Evolutionary conservation across 2,888 invertebrate species (phyloP).

Genomic region (Rhabditoides inermis): DNA sequence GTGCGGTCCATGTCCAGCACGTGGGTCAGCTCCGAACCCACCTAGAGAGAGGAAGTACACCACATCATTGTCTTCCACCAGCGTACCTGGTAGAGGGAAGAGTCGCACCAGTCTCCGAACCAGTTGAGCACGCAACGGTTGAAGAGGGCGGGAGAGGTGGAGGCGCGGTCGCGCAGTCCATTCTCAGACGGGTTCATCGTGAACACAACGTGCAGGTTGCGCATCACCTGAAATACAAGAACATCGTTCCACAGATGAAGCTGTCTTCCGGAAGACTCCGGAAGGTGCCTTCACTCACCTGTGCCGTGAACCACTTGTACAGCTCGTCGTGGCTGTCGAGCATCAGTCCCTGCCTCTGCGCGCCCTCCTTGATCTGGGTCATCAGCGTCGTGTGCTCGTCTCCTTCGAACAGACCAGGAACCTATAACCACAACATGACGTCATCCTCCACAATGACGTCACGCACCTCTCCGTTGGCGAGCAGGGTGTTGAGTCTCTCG

Average conservation of each 20-base stretch:
- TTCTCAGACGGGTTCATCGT: slow-evolving; percentile 99
- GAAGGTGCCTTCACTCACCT: slow-evolving; percentile 14
- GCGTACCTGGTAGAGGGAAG: slow-evolving; percentile 60
- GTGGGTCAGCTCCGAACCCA: slow-evolving; percentile 89
- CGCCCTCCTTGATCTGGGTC: slow-evolving; percentile 99
- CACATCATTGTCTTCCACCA: slow-evolving; percentile 1
- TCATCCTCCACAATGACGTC: slow-evolving; percentile 70
- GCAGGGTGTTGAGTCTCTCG: slow-evolving; percentile 94
- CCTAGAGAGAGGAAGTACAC: slow-evolving; percentile 24
- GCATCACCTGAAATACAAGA: slow-evolving; percentile 72
- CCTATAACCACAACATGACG: slow-evolving; percentile 63
- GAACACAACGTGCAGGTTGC: slow-evolving; percentile 96
- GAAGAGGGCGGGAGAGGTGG: slow-evolving; percentile 96
- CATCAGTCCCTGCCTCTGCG: slow-evolving; percentile 94
- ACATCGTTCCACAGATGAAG: neutral
- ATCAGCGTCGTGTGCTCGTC: slow-evolving; percentile 97
- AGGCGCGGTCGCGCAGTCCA: slow-evolving; percentile 92
- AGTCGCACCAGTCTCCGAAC: slow-evolving; percentile 99
- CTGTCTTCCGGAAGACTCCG: neutral
- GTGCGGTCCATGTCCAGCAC: slow-evolving; percentile 85
- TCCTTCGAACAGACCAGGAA: slow-evolving; percentile 62
- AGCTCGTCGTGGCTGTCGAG: slow-evolving; percentile 93
- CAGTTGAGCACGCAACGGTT: slow-evolving; percentile 97
- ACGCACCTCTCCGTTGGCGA: slow-evolving; percentile 83
- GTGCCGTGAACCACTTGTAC: slow-evolving; percentile 97